A percentile compares a stretch with the other conserved stretches of the same genome.
Evolutionary conservation across 1,140 invertebrate genomes (phyloP).

Genomic region (Pachypeltis micranthus): DNA sequence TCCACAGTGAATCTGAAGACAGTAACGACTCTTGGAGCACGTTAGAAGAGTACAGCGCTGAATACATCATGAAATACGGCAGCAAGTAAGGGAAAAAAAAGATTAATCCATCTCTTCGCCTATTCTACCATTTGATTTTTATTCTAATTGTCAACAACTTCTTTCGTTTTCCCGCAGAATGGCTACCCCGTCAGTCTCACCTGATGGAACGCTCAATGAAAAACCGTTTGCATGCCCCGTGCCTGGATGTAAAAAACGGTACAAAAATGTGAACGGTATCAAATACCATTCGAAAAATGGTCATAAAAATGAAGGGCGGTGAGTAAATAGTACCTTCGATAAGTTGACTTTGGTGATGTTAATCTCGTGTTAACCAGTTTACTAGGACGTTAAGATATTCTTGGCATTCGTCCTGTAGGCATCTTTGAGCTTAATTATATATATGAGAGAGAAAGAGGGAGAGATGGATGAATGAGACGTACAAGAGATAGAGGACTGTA

Average conservation of each 20-base stretch:
- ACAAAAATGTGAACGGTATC: slow-evolving; percentile 79
- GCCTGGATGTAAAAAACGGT: slow-evolving; percentile 72
- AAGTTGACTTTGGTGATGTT: neutral
- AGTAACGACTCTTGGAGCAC: slow-evolving; percentile 72
- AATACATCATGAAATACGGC: slow-evolving; percentile 59
- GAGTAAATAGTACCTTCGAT: slow-evolving; percentile 32
- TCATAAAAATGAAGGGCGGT: slow-evolving; percentile 70
- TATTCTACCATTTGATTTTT: too few relatives aligned
- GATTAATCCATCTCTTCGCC: too few relatives aligned
- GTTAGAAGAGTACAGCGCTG: slow-evolving; percentile 60
- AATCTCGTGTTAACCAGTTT: neutral
- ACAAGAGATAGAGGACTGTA: too few relatives aligned
- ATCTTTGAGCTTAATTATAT: too few relatives aligned
- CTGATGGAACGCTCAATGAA: slow-evolving; percentile 36
- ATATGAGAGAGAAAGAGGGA: too few relatives aligned
- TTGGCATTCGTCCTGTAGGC: too few relatives aligned
- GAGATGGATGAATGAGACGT: too few relatives aligned
- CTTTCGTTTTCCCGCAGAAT: slow-evolving; percentile 31
- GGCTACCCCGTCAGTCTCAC: slow-evolving; percentile 30
- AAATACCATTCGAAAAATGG: slow-evolving; percentile 78
- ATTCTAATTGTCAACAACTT: neutral
- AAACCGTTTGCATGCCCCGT: slow-evolving; percentile 72
- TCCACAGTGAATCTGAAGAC: slow-evolving; percentile 46
- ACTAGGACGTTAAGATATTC: too few relatives aligned
- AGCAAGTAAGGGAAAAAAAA: slow-evolving; percentile 43